Evolutionary conservation across 2,797 vertebrate genomes (phyloP), one percentile per base, ranked within the genome.

Genomic region (Denticeps clupeoides): DNA sequence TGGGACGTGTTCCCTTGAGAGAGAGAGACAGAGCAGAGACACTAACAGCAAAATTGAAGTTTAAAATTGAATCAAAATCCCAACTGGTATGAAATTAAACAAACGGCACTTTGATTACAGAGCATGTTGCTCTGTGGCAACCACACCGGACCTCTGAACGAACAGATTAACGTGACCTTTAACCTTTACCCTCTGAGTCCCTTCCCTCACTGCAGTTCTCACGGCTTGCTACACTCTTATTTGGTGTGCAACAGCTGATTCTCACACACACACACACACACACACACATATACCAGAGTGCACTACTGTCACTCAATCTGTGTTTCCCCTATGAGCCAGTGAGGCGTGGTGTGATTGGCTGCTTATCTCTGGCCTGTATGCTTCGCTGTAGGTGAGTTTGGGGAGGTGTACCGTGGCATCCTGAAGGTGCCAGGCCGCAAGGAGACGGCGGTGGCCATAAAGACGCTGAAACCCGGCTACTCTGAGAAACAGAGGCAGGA

Each of bases 401-500:
- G 94, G 9, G 94, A 98, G 62, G 93, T 98, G 55, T 95, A 89
- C 63, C 87, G 86, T 7, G 94, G 94, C 3, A 86, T 71, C 4
- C 71, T 97, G 63, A 97, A 91, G 70, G 68, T 43, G 0, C 81
- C 87, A 0, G 84, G 84, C 2, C 84, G 83, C 66, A 94, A 91
- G 54, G 93, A 97, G 59, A 72, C 80, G 2, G 77, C 85, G 0
- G 94, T 99, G 66, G 94, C 94, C 9, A 84, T 97, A 62, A 99
- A 97, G 79, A 97, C 92, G 0, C 70, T 97, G 62, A 97, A 97
- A 63, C 86, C 89, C 0, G 94, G 93, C 9, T 97, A 94, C 80
- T 89, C 85, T 0, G 93, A 97, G 71, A 97, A 95, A 64, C 94
- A 99, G 70, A 86, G 93, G 22, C 85, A 90, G 53, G 94, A 97